A percentile compares a stretch with the other conserved stretches of the same genome.
Conservation (phyloP, 2,888 invertebrate species). For the Palloptera scutellata region DNA sequence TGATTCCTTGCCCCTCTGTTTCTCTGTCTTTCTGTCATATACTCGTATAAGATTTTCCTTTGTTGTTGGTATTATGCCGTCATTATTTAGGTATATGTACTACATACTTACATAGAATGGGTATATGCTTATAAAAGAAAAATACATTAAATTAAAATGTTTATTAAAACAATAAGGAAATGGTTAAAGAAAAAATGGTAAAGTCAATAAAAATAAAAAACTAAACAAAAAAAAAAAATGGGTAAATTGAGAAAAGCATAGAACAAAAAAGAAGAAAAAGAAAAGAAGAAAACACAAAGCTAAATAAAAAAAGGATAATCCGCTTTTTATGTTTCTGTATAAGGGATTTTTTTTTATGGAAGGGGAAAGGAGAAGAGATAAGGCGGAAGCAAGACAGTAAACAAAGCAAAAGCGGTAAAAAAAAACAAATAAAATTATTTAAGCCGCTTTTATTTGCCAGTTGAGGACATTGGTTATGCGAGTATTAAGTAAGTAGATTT, state of each 20-base stretch:
- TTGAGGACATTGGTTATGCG: conserved; percentile 14
- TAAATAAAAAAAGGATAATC: conserved; percentile 55
- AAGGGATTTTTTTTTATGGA: not conserved
- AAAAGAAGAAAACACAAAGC: conserved; percentile 42
- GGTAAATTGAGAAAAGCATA: not conserved
- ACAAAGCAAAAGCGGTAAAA: conserved; percentile 34
- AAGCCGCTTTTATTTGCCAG: conserved; percentile 45
- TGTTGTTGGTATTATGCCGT: conserved; percentile 9
- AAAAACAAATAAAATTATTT: conserved; percentile 30
- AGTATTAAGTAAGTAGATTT: too few relatives aligned
- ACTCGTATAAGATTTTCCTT: conserved; percentile 16
- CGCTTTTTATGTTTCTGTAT: conserved; percentile 34
- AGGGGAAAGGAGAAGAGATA: conserved; percentile 35
- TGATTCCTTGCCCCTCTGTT: not conserved
- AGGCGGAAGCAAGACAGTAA: conserved; percentile 29
- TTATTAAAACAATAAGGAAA: conserved; percentile 60
- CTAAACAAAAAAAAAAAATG: conserved; percentile 28
- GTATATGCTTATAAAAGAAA: conserved; percentile 34
- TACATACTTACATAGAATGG: conserved; percentile 8
- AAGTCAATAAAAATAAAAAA: conserved; percentile 19
- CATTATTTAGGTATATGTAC: too few relatives aligned
- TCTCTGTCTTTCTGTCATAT: too few relatives aligned
- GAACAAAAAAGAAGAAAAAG: conserved; percentile 17
- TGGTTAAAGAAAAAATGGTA: conserved; percentile 45
- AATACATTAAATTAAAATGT: conserved; percentile 57